Percentiles rank a stretch among this genome's conserved stretches.
Conservation (phyloP, 2,113 vertebrate species). For the Sisor rabdophorus region DNA sequence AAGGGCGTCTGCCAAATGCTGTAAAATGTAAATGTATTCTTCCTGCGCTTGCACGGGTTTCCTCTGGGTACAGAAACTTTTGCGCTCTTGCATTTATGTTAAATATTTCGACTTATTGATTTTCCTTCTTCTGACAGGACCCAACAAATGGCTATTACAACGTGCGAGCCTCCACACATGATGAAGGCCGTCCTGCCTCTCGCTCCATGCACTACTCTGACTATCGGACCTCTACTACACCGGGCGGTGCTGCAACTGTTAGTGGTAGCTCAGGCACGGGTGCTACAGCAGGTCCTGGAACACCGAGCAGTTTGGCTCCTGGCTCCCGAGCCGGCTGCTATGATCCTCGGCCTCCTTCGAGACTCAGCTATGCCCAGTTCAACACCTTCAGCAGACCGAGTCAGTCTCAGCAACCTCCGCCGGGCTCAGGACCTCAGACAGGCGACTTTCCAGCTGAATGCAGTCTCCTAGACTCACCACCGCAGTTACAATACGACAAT, state of each 20-base stretch:
- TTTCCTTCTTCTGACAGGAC: conserved; percentile 73
- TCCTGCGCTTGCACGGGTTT: no score
- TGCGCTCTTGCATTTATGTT: no score
- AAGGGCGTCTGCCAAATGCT: no score
- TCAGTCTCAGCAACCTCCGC: conserved; percentile 64
- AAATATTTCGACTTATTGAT: no score
- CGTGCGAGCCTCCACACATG: conserved; percentile 82
- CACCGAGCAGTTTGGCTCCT: conserved; percentile 63
- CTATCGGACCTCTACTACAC: conserved; percentile 75
- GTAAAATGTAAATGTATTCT: no score
- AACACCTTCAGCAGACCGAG: conserved; percentile 78
- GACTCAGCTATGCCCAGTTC: conserved; percentile 92
- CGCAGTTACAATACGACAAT: conserved; percentile 88
- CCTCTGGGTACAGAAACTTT: no score
- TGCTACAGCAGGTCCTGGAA: conserved; percentile 68
- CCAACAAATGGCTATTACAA: conserved; percentile 97
- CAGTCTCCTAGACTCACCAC: conserved; percentile 75
- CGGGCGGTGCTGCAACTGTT: conserved; percentile 68
- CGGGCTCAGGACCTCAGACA: conserved; percentile 59
- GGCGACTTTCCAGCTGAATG: conserved; percentile 71
- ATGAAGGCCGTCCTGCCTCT: conserved; percentile 82
- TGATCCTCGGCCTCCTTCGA: conserved; percentile 83
- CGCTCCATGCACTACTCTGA: conserved; percentile 87
- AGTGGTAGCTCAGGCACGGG: conserved; percentile 66
- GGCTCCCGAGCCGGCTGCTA: conserved; percentile 76